Percentiles rank a stretch among this genome's conserved stretches.
These are phyloP conservation scores for Erithacus rubecula DNA, from an alignment of 2,797 vertebrate species.

Conservation along the genomic window DNA sequence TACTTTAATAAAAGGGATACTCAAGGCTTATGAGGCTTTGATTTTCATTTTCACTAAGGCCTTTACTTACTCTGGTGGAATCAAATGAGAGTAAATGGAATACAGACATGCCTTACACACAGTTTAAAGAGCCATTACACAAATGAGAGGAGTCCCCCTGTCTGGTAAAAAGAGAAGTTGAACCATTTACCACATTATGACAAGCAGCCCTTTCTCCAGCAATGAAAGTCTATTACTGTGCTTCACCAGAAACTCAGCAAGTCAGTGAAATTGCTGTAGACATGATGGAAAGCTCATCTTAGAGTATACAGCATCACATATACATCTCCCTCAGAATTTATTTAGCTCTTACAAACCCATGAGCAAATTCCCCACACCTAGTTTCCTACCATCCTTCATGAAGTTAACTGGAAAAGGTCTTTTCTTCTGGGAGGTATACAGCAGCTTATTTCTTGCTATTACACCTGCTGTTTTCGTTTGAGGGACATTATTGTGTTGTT, in stretches of 20 bases:
- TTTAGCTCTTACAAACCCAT: neutral
- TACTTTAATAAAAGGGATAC: neutral
- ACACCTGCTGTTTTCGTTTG: neutral
- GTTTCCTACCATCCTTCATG: neutral
- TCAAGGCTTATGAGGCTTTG: slow-evolving; percentile 10
- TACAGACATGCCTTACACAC: neutral
- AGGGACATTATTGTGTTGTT: neutral
- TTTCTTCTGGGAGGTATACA: neutral
- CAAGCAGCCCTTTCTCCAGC: neutral
- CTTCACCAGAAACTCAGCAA: neutral
- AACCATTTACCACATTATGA: neutral
- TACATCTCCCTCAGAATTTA: neutral
- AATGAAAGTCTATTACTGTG: neutral
- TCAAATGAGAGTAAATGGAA: slow-evolving; percentile 7
- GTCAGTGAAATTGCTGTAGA: neutral
- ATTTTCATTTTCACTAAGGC: slow-evolving; percentile 23
- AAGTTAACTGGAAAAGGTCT: neutral
- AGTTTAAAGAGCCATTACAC: slow-evolving; percentile 11
- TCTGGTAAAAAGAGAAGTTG: neutral
- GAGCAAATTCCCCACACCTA: neutral
- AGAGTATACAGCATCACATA: neutral
- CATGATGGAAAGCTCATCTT: neutral
- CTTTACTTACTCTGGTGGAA: neutral
- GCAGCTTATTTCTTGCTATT: neutral
- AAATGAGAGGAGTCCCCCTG: neutral